These are phyloP conservation scores for Ammodytes marinus DNA, from an alignment of 2,113 vertebrate species.

Conservation along the genomic window DNA sequence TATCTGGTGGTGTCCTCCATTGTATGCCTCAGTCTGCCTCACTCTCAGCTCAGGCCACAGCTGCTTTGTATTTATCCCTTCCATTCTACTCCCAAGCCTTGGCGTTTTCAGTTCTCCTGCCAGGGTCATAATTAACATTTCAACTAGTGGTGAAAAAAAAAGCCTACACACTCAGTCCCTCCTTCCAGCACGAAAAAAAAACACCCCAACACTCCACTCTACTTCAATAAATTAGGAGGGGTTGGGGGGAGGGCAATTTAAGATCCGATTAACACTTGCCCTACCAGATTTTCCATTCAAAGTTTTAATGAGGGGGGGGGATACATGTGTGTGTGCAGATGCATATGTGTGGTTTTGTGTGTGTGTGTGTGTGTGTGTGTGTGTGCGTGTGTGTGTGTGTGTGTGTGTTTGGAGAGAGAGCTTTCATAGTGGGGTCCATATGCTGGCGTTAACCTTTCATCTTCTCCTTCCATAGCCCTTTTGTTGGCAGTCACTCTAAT, in stretches of 20 bases:
- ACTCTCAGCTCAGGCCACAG: constrained; percentile 72
- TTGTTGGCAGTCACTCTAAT: constrained; percentile 17
- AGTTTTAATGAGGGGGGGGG: constrained; percentile 59
- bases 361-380: constrained; percentile 29
- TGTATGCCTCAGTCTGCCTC: background rate
- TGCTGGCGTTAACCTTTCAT: constrained; percentile 70
- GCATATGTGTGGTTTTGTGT: background rate
- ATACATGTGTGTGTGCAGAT: constrained; percentile 27
- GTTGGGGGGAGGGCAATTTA: constrained; percentile 55
- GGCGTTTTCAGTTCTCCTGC: constrained; percentile 86
- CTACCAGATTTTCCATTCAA: constrained; percentile 58
- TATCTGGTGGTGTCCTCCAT: background rate
- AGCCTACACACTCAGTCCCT: constrained; percentile 44
- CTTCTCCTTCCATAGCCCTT: constrained; percentile 33
- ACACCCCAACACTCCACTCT: constrained; percentile 80
- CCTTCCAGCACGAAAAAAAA: constrained; percentile 32
- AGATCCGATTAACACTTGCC: constrained; percentile 78
- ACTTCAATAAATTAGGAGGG: constrained; percentile 66
- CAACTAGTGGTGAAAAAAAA: constrained; percentile 82
- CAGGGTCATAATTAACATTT: constrained; percentile 90
- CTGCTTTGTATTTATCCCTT: constrained; percentile 89
- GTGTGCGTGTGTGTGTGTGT: constrained; percentile 29
- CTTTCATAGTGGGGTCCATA: constrained; percentile 54
- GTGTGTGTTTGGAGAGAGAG: constrained; percentile 14
- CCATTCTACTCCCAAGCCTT: constrained; percentile 84